Evolutionary conservation across 2,888 invertebrate species (phyloP).

Genomic region (Idaea straminata): DNA sequence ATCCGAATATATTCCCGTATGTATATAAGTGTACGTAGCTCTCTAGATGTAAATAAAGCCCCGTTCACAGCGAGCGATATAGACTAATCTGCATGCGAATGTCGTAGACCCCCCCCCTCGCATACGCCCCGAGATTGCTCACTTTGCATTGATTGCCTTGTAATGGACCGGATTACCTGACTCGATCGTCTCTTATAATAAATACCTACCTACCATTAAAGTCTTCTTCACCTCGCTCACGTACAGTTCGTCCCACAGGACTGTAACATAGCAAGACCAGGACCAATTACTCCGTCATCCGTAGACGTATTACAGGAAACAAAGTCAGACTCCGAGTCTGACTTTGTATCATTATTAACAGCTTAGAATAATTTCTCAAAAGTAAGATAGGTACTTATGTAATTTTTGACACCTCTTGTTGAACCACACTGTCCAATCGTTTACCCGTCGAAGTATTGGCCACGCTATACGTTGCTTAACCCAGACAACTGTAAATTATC

Average conservation of each 20-base stretch:
- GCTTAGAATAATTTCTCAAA: no score
- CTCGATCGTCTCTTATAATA: slow-evolving; percentile 7
- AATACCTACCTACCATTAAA: slow-evolving; percentile 5
- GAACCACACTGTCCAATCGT: no score
- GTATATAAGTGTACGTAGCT: background rate
- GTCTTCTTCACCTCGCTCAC: background rate
- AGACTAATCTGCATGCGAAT: slow-evolving; percentile 29
- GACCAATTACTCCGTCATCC: background rate
- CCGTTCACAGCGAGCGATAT: slow-evolving; percentile 23
- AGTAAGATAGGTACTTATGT: no score
- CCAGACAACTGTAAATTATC: no score
- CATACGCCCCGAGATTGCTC: slow-evolving; percentile 18
- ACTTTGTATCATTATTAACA: no score
- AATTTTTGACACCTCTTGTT: no score
- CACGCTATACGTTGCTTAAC: no score
- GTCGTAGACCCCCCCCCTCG: slow-evolving; percentile 9
- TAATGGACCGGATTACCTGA: slow-evolving; percentile 22
- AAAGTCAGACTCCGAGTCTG: no score
- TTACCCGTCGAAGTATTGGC: no score
- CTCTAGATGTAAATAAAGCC: slow-evolving; percentile 27
- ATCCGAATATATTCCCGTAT: slow-evolving; percentile 16
- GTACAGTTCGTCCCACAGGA: background rate
- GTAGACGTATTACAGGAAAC: background rate
- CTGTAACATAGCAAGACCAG: background rate
- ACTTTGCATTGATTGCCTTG: slow-evolving; percentile 18